These are phyloP conservation scores for Argyrosomus regius DNA, from an alignment of 2,797 vertebrate species.

Conservation along the genomic window DNA sequence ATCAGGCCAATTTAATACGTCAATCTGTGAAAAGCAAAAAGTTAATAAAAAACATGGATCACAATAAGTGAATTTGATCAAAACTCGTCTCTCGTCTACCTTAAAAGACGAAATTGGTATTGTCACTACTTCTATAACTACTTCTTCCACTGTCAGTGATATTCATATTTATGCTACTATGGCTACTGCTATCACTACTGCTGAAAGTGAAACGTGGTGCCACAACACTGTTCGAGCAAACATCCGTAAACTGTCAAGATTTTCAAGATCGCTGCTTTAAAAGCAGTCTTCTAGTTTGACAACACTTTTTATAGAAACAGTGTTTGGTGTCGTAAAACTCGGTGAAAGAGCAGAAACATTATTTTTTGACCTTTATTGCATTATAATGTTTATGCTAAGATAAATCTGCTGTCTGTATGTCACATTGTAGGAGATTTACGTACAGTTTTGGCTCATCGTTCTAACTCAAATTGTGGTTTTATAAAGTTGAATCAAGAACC, in stretches of 20 bases:
- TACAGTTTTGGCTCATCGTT: background rate
- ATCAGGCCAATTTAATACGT: background rate
- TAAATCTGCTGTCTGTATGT: background rate
- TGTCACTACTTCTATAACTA: background rate
- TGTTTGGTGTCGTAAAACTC: background rate
- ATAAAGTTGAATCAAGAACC: background rate
- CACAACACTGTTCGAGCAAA: background rate
- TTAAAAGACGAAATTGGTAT: background rate
- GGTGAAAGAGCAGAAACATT: background rate
- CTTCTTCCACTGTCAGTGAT: background rate
- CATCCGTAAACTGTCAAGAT: too few relatives aligned
- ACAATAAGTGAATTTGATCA: background rate
- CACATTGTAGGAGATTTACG: background rate
- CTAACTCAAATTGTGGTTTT: background rate
- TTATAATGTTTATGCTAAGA: background rate
- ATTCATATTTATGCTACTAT: conserved; percentile 23
- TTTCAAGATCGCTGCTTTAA: too few relatives aligned
- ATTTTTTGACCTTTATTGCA: background rate
- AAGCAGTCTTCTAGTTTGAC: too few relatives aligned
- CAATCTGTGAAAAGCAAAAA: background rate
- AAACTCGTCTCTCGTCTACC: background rate
- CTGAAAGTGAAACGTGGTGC: background rate
- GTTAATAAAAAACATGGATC: background rate
- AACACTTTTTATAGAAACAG: too few relatives aligned
- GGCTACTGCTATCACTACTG: background rate